A percentile compares a stretch with the other conserved stretches of the same genome.
These are phyloP conservation scores for Leuciscus idus DNA, from an alignment of 2,113 vertebrate genomes.

Conservation along the genomic window DNA sequence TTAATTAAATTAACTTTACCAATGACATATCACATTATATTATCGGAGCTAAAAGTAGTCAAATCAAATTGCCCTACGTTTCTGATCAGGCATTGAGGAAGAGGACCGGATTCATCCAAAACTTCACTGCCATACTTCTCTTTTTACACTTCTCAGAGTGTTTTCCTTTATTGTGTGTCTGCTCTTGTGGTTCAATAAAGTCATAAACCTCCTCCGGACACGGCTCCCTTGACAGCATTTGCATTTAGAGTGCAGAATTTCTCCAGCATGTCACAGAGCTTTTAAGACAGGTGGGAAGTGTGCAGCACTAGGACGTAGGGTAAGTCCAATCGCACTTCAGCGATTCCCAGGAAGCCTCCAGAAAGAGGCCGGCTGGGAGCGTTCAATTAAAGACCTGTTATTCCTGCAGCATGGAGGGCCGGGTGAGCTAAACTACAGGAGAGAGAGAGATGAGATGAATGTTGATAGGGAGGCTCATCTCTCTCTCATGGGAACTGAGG, in stretches of 20 bases:
- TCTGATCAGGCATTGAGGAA: not conserved
- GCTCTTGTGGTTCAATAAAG: conserved; percentile 1
- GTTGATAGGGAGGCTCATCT: conserved; percentile 19
- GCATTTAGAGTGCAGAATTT: conserved; percentile 28
- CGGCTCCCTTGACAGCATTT: conserved; percentile 10
- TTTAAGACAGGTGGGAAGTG: conserved; percentile 33
- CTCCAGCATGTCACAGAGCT: not conserved
- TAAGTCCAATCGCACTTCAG: conserved; percentile 32
- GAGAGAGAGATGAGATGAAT: conserved; percentile 21
- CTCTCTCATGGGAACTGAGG: not conserved
- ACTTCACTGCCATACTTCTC: not conserved
- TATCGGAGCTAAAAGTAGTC: not conserved
- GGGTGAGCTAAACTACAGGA: not conserved
- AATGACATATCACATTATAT: not conserved
- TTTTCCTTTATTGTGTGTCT: not conserved
- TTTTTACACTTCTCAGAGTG: not conserved
- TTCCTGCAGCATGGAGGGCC: conserved; percentile 20
- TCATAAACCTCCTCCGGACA: conserved; percentile 15
- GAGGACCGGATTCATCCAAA: not conserved
- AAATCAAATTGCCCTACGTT: not conserved
- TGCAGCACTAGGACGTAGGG: not conserved
- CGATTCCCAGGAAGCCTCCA: conserved; percentile 20
- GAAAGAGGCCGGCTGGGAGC: conserved; percentile 32
- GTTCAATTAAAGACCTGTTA: conserved; percentile 42
- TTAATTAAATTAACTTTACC: not conserved